A percentile compares a stretch with the other conserved stretches of the same genome.
phyloP scores from a whole-genome alignment of 37 sponge, comb jelly and placozoan species.

The Corticium candelabrum region DNA sequence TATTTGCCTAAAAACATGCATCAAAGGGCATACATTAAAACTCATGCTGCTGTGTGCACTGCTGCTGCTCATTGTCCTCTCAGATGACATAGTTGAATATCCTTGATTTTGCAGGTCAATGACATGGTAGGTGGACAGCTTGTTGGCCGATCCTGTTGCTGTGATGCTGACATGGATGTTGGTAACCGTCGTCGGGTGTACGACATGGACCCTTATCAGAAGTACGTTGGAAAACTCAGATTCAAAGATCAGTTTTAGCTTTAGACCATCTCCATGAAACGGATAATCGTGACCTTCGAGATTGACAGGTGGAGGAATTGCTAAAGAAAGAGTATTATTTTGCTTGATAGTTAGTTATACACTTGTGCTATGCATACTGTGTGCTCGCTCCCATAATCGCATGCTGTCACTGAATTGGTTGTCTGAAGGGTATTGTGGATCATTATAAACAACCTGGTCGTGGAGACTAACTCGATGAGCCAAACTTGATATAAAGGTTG shows the following conservation, averaged over 20 bases:
- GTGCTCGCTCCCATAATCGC: conserved; percentile 3
- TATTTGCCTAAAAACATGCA: too few species aligned
- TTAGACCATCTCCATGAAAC: neutral
- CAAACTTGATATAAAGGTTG: conserved; percentile 10
- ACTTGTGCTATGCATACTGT: conserved; percentile 11
- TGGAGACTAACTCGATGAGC: conserved; percentile 10
- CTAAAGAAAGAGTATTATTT: conserved; percentile 6
- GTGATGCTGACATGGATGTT: neutral
- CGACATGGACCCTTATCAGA: conserved; percentile 47
- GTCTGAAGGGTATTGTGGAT: conserved; percentile 1
- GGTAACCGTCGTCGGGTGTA: neutral
- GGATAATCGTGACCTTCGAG: neutral
- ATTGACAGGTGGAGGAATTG: neutral
- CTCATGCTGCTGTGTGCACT: too few species aligned
- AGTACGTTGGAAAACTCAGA: conserved; percentile 88
- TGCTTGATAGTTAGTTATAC: conserved; percentile 26
- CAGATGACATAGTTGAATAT: too few species aligned
- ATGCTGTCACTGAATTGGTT: conserved; percentile 2
- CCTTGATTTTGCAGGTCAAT: conserved; percentile 9
- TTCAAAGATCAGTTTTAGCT: conserved; percentile 54
- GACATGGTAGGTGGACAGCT: neutral
- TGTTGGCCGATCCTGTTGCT: conserved; percentile 1
- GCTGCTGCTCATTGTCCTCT: too few species aligned
- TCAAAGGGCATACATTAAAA: too few species aligned
- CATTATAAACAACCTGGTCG: conserved; percentile 9